Evolutionary conservation across 2,113 vertebrate species (phyloP).

Genomic region (Sakesphorus luctuosus): DNA sequence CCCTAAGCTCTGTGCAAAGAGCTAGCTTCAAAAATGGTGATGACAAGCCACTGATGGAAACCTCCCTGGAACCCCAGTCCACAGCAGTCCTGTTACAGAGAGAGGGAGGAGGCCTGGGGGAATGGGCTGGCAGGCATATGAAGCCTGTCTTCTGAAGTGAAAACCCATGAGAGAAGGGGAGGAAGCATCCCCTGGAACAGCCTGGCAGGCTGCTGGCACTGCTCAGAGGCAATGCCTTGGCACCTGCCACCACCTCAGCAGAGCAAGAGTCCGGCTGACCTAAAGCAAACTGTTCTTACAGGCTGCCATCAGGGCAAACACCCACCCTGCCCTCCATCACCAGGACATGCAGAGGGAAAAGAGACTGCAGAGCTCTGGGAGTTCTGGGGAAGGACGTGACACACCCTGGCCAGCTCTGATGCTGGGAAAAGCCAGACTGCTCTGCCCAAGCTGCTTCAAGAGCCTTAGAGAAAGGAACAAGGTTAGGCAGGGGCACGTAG

Average conservation of each 20-base stretch:
- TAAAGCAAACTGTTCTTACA: neutral
- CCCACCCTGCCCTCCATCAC: neutral
- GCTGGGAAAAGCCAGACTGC: neutral
- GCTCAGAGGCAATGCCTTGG: neutral
- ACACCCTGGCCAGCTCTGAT: neutral
- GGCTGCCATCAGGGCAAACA: neutral
- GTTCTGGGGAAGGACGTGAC: neutral
- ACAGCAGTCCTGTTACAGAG: neutral
- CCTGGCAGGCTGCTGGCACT: neutral
- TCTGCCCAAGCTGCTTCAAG: neutral
- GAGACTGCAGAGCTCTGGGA: neutral
- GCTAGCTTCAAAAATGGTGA: neutral
- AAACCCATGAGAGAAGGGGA: neutral
- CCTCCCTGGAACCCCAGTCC: neutral
- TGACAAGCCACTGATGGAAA: neutral
- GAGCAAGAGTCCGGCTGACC: neutral
- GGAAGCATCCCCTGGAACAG: neutral
- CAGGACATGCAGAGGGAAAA: neutral
- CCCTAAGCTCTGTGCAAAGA: neutral
- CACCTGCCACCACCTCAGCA: neutral
- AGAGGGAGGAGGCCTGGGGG: neutral
- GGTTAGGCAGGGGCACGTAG: neutral
- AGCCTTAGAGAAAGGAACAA: neutral
- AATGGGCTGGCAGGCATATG: neutral
- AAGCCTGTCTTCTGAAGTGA: neutral